Percentiles rank a stretch among this genome's conserved stretches.
phyloP scores from a whole-genome alignment of 2,888 invertebrate species.

The Dasypolia templi region DNA sequence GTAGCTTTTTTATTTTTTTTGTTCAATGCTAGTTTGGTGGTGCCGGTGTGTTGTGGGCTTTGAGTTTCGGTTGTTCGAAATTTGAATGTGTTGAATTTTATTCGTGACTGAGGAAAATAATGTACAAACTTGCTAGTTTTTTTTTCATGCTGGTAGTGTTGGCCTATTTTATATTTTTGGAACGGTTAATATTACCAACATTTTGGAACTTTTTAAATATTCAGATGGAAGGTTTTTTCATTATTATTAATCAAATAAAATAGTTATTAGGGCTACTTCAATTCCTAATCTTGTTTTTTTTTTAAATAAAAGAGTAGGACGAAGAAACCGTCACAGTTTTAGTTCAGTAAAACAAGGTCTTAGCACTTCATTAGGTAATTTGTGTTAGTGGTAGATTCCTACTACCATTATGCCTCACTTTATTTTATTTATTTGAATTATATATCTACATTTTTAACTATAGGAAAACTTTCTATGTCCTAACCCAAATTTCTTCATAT shows the following conservation, averaged over 20 bases:
- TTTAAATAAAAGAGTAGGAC: no score
- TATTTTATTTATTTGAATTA: not conserved
- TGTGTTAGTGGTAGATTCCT: not conserved
- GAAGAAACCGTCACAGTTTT: not conserved
- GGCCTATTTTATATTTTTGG: not conserved
- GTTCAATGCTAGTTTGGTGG: slow-evolving; percentile 39
- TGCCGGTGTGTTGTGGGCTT: slow-evolving; percentile 33
- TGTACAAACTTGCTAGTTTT: not conserved
- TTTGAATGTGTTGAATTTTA: slow-evolving; percentile 45
- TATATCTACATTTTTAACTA: not conserved
- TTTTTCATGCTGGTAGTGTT: not conserved
- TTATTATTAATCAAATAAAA: not conserved
- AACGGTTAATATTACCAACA: not conserved
- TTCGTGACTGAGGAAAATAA: slow-evolving; percentile 15
- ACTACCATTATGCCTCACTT: not conserved
- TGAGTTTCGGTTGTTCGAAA: slow-evolving; percentile 51
- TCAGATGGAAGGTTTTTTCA: not conserved
- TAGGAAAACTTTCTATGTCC: no score
- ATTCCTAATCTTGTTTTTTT: not conserved
- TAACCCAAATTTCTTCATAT: not conserved
- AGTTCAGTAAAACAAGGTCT: not conserved
- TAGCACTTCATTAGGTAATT: not conserved
- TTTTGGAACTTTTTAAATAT: slow-evolving; percentile 9
- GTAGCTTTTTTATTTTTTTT: slow-evolving; percentile 27
- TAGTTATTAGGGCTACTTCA: not conserved